Evolutionary conservation across 2,797 vertebrate species (phyloP).

Genomic region (Tamandua tetradactyla): DNA sequence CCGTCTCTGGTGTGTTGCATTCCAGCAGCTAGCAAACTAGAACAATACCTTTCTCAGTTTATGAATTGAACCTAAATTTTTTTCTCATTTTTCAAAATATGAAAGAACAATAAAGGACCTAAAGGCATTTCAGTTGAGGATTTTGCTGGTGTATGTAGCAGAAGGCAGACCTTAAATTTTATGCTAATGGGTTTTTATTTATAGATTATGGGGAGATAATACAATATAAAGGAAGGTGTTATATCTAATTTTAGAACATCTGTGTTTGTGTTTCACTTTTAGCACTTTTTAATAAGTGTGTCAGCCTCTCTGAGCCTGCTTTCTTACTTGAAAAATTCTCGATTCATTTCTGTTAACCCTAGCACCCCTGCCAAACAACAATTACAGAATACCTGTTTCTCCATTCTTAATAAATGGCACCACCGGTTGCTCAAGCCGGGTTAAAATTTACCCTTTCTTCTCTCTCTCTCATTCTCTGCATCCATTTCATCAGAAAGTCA

Average conservation of each 20-base stretch:
- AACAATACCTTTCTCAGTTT: neutral
- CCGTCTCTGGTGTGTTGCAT: too few relatives aligned
- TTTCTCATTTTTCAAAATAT: conserved; percentile 34
- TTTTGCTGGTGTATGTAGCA: neutral
- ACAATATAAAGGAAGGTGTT: neutral
- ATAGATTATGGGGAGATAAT: neutral
- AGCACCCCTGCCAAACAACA: neutral
- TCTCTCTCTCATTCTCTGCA: neutral
- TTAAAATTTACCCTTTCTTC: neutral
- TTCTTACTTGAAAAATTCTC: neutral
- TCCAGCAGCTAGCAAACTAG: too few relatives aligned
- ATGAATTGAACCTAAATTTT: neutral
- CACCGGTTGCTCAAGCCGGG: neutral
- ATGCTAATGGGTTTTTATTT: neutral
- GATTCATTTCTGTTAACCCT: neutral
- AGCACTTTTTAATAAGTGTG: neutral
- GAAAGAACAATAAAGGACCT: neutral
- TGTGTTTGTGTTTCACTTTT: neutral
- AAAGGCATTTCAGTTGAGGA: neutral
- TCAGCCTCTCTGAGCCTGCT: neutral
- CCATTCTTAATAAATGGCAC: neutral
- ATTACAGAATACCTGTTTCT: neutral
- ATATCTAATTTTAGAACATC: neutral
- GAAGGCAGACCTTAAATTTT: neutral
- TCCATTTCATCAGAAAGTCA: neutral